These are phyloP conservation scores for Coelopa pilipes DNA, from an alignment of 2,888 invertebrate genomes.

Conservation along the genomic window DNA sequence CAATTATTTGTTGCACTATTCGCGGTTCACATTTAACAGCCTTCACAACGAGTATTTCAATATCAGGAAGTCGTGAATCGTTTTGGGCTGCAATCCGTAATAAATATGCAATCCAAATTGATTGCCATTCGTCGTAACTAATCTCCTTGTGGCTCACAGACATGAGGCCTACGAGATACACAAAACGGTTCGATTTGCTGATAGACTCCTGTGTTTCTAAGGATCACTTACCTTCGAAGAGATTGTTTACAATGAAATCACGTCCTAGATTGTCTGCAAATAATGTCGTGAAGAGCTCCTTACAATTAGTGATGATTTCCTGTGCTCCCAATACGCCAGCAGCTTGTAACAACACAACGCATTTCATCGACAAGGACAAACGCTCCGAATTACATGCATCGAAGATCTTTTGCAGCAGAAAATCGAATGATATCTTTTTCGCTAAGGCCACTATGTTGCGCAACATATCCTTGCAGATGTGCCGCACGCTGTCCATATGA, in stretches of 20 bases:
- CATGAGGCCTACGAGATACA: constrained; percentile 64
- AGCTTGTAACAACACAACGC: constrained; percentile 56
- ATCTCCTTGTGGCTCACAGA: constrained; percentile 65
- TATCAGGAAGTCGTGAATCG: constrained; percentile 50
- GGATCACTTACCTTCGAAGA: constrained; percentile 67
- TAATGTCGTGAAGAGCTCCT: constrained; percentile 50
- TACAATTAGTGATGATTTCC: constrained; percentile 49
- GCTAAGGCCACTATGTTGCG: constrained; percentile 67
- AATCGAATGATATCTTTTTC: constrained; percentile 50
- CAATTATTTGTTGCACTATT: constrained; percentile 53
- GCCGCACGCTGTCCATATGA: constrained; percentile 74
- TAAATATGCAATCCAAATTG: constrained; percentile 68
- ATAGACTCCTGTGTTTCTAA: not conserved
- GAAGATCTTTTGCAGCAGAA: constrained; percentile 54
- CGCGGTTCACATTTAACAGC: constrained; percentile 57
- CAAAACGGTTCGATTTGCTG: not conserved
- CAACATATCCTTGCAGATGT: constrained; percentile 70
- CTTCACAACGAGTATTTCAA: constrained; percentile 58
- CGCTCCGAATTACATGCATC: constrained; percentile 51
- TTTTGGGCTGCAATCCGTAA: constrained; percentile 48
- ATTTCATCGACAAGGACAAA: constrained; percentile 53
- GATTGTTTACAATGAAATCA: constrained; percentile 68
- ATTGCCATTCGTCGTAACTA: constrained; percentile 66
- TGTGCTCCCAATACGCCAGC: constrained; percentile 54
- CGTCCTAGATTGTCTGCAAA: constrained; percentile 54